A percentile compares a stretch with the other conserved stretches of the same genome.
These are phyloP conservation scores for Lepus europaeus DNA, from an alignment of 2,113 vertebrate genomes.

Conservation along the genomic window DNA sequence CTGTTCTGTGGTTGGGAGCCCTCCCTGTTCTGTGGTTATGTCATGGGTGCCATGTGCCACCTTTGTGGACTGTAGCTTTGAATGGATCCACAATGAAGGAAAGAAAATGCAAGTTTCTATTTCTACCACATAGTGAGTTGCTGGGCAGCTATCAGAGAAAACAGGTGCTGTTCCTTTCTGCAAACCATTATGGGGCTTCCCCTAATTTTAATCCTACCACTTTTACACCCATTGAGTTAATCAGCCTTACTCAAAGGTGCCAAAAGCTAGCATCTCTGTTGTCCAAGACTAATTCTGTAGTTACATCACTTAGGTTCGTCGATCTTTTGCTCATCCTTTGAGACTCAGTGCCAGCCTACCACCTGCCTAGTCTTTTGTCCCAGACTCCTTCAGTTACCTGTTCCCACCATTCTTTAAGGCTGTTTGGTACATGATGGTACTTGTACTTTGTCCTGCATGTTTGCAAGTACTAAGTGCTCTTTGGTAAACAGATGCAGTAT, in stretches of 20 bases:
- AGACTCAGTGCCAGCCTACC: neutral
- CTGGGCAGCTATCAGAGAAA: neutral
- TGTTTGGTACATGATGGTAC: neutral
- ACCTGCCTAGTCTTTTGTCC: neutral
- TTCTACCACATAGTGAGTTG: neutral
- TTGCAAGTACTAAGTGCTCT: neutral
- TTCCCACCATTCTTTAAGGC: neutral
- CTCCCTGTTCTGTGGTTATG: neutral
- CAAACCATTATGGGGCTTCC: neutral
- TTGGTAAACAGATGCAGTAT: neutral
- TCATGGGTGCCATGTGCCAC: neutral
- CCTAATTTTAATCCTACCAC: neutral
- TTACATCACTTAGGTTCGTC: neutral
- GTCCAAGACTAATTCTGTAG: constrained; percentile 6
- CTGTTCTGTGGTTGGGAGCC: neutral
- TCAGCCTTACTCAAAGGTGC: neutral
- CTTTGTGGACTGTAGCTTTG: neutral
- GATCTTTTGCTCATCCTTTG: constrained; percentile 42
- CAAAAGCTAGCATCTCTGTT: neutral
- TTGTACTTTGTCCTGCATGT: neutral
- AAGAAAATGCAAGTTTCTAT: constrained; percentile 1
- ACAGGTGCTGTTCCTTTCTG: neutral
- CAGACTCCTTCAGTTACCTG: neutral
- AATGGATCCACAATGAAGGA: neutral
- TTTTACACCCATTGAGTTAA: neutral